Evolutionary conservation across 2,888 invertebrate species (phyloP).

Genomic region (Tenthredo livida): DNA sequence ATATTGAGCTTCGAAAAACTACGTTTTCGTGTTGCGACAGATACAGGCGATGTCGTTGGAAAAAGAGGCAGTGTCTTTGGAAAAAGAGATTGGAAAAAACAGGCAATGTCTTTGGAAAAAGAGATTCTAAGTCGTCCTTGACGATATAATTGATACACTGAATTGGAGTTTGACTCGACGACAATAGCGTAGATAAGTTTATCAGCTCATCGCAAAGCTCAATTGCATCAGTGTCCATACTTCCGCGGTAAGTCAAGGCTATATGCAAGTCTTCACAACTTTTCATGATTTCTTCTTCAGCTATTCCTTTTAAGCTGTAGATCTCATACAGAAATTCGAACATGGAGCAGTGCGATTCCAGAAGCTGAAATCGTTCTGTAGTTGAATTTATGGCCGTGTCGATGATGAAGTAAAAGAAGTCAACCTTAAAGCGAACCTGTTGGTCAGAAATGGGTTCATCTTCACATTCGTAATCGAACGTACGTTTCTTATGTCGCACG

Average conservation of each 20-base stretch:
- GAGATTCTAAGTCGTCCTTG: not conserved
- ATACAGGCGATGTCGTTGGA: constrained; percentile 56
- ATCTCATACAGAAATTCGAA: constrained; percentile 58
- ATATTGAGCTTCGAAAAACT: constrained; percentile 57
- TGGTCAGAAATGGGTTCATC: constrained; percentile 33
- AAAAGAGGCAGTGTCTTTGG: constrained; percentile 54
- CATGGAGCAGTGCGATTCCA: constrained; percentile 54
- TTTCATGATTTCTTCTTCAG: constrained; percentile 1
- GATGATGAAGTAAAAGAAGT: constrained; percentile 56
- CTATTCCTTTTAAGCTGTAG: constrained; percentile 51
- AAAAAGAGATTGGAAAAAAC: constrained; percentile 17
- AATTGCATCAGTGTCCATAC: constrained; percentile 57
- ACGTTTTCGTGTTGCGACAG: constrained; percentile 57
- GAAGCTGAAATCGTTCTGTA: constrained; percentile 59
- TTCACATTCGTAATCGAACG: constrained; percentile 49
- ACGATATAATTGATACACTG: not conserved
- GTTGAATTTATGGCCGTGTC: constrained; percentile 55
- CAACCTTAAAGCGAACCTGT: constrained; percentile 45
- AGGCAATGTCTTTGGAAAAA: constrained; percentile 53
- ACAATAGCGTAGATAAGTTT: not conserved
- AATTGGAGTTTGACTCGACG: not conserved
- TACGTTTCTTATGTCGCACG: constrained; percentile 39
- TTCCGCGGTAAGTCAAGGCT: constrained; percentile 54
- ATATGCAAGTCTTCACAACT: constrained; percentile 56
- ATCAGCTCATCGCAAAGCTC: constrained; percentile 3